Evolutionary conservation across 2,797 vertebrate genomes (phyloP), one percentile per base, ranked within the genome.

Genomic region (Acanthurus tractus): DNA sequence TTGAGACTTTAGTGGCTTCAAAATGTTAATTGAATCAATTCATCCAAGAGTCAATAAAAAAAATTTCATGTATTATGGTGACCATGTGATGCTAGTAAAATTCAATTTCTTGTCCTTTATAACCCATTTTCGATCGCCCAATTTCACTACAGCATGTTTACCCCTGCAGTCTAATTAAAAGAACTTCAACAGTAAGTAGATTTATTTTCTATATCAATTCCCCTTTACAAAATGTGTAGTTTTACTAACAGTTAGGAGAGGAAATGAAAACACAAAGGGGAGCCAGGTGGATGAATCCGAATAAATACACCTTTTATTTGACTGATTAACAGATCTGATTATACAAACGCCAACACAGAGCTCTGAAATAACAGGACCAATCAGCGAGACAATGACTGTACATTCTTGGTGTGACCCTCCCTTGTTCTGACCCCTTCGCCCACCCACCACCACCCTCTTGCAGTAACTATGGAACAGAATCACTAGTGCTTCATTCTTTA

Each of bases 221-320:
- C 15, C 18, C 0, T 25, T 40, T 29, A 59, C 14, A 52, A 22
- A 59, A 11, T 25, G 10, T 2, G 17, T 20, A 7, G 2, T 23
- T 44, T 36, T 45, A 42, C 49, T 59, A 34, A 34, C 1, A 38
- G 8, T 2, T 1, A 44, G 3, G 1, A 34, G 17, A 55, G 58
- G 40, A 11, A 36, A 34, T 34, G 29, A 52, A 34, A 74, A 78
- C 68, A 56, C 20, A 49, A 50, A 62, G 69, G 34, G 42, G 62
- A 65, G 48, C 57, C 63, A 67, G 40, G 50, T 89, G 79, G 75
- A 90, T 91, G 85, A 93, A 89, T 94, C 92, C 92, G 92, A 95
- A 96, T 95, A 96, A 96, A 95, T 95, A 96, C 94, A 95, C 89
- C 90, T 96, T 94, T 96, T 95, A 96, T 94, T 96, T 91, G 86